phyloP scores from a whole-genome alignment of 2,888 invertebrate genomes.

The Latrodectus hesperus region DNA sequence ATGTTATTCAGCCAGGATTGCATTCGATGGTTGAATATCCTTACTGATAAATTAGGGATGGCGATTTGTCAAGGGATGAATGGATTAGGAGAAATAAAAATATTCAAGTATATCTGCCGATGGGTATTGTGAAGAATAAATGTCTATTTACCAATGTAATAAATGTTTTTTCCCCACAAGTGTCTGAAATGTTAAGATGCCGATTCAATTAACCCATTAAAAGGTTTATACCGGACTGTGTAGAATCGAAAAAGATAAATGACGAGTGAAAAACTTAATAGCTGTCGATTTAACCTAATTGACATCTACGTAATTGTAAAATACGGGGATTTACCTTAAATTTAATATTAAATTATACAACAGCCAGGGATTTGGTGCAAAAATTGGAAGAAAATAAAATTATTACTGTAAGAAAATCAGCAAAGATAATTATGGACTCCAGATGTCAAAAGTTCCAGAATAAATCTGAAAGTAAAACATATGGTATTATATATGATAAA shows the following conservation, averaged over 20 bases:
- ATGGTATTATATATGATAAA: background rate
- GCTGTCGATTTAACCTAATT: background rate
- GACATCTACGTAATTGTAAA: background rate
- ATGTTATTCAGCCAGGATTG: background rate
- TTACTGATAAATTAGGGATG: background rate
- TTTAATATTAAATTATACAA: background rate
- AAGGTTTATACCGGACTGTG: background rate
- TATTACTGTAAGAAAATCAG: background rate
- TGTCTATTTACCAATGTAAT: background rate
- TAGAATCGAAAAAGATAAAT: background rate
- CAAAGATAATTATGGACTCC: background rate
- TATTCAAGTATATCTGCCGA: background rate
- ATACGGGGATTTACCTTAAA: background rate
- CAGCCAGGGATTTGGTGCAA: background rate
- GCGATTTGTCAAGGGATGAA: background rate
- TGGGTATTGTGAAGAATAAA: background rate
- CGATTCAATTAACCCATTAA: background rate
- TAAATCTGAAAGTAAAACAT: background rate
- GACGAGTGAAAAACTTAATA: background rate
- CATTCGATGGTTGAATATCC: conserved; percentile 4
- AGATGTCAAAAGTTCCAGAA: background rate
- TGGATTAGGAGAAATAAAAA: background rate
- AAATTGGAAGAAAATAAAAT: background rate
- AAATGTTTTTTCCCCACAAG: background rate
- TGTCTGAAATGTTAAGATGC: background rate